Conservation (phyloP, 2,113 vertebrate genomes). For the rat (Rattus norvegicus) region DNA sequence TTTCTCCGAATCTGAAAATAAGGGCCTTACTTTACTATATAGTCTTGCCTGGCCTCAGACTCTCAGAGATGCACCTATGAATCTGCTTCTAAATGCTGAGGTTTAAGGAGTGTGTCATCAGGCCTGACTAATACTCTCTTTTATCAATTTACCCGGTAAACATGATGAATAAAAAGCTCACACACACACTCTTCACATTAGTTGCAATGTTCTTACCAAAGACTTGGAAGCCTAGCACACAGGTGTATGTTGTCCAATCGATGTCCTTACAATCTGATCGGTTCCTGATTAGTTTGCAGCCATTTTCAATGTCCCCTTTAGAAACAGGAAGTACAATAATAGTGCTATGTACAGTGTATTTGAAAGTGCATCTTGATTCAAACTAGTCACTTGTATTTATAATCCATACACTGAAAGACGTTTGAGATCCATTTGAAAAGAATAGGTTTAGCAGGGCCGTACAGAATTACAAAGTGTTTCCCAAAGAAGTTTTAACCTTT, state of each 20-base stretch:
- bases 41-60: background rate
- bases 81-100: background rate
- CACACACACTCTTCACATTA: background rate
- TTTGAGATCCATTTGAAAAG: slow-evolving; percentile 54
- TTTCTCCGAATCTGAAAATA: slow-evolving; percentile 34
- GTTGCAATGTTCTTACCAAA: slow-evolving; percentile 90
- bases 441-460: slow-evolving; percentile 49
- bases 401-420: slow-evolving; percentile 68
- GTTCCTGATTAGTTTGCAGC: slow-evolving; percentile 97
- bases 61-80: background rate
- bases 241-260: slow-evolving; percentile 97
- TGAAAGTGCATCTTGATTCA: slow-evolving; percentile 65
- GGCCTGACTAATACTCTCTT: background rate
- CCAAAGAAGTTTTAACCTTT: background rate
- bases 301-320: slow-evolving; percentile 95
- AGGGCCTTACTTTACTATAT: background rate
- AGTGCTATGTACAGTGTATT: slow-evolving; percentile 45
- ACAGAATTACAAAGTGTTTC: slow-evolving; percentile 50
- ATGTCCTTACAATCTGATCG: slow-evolving; percentile 98
- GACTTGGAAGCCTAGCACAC: slow-evolving; percentile 97
- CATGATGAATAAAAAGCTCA: background rate
- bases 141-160: slow-evolving; percentile 29
- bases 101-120: background rate
- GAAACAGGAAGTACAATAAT: slow-evolving; percentile 70
- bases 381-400: slow-evolving; percentile 69